Conservation (phyloP, 2,113 vertebrate species). For the Stegostoma tigrinum region DNA sequence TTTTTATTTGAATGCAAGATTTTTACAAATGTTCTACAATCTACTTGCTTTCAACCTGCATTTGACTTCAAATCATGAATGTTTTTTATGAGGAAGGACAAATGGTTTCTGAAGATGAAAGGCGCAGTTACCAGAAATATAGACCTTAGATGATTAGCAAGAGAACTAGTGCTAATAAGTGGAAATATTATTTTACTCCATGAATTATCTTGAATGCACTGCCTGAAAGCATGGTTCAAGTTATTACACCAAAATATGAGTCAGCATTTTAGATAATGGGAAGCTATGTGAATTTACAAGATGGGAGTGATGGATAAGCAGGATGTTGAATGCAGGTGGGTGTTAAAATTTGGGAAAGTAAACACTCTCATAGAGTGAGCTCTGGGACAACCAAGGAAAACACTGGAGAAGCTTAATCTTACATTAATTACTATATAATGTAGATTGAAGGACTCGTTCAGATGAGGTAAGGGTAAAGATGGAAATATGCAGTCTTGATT, state of each 20-base stretch:
- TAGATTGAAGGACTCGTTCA: background rate
- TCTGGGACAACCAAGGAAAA: background rate
- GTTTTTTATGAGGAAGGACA: too few relatives aligned
- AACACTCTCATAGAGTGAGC: background rate
- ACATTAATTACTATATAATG: background rate
- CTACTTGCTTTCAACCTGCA: too few relatives aligned
- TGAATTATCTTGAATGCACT: background rate
- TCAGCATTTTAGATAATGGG: background rate
- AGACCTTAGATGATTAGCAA: background rate
- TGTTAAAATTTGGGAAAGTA: background rate
- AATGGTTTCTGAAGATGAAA: too few relatives aligned
- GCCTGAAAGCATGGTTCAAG: background rate
- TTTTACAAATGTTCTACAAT: too few relatives aligned
- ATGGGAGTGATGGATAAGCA: background rate
- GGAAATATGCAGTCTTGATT: background rate
- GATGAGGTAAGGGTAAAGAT: background rate
- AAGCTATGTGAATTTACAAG: background rate
- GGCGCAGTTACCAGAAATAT: background rate
- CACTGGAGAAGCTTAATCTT: background rate
- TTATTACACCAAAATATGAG: background rate
- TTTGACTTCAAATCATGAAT: too few relatives aligned
- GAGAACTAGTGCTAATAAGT: background rate
- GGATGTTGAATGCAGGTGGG: background rate
- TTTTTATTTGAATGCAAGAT: too few relatives aligned
- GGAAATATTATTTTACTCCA: background rate